Percentiles rank a stretch among this genome's conserved stretches.
phyloP scores from a whole-genome alignment of 1,140 invertebrate genomes.

The Spodoptera frugiperda region DNA sequence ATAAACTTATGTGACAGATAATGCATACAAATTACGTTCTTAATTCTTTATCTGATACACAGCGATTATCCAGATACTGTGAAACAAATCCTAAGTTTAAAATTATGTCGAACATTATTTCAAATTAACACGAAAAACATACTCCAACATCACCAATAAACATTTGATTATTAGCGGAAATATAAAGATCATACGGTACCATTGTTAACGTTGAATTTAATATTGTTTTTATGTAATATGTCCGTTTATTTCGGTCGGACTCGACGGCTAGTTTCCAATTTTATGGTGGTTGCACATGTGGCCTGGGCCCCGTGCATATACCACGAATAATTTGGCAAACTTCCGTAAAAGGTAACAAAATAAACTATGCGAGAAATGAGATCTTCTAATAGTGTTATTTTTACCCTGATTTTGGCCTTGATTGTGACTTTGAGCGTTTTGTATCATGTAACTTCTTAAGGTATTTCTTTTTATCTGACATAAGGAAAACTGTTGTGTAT shows the following conservation, averaged over 20 bases:
- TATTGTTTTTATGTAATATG: conserved; percentile 43
- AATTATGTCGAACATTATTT: too few species aligned
- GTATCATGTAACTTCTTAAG: too few species aligned
- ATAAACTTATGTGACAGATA: too few species aligned
- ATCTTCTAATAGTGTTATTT: conserved; percentile 47
- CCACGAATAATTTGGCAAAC: conserved; percentile 53
- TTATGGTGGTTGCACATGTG: conserved; percentile 79
- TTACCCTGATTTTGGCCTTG: background rate
- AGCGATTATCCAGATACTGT: too few species aligned
- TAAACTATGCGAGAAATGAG: conserved; percentile 53
- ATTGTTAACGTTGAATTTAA: conserved; percentile 38
- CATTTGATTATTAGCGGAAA: background rate
- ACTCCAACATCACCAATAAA: too few species aligned
- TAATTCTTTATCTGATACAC: too few species aligned
- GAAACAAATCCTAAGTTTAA: too few species aligned
- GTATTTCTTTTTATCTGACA: too few species aligned
- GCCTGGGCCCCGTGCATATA: conserved; percentile 52
- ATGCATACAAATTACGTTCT: too few species aligned
- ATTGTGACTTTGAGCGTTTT: background rate
- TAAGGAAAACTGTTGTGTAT: too few species aligned
- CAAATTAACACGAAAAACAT: too few species aligned
- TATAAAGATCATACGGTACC: background rate
- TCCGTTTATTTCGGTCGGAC: conserved; percentile 69
- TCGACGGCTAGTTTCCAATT: conserved; percentile 78
- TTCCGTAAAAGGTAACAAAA: conserved; percentile 49